phyloP scores from a whole-genome alignment of 1,140 invertebrate species.

The Archegozetes longisetosus region DNA sequence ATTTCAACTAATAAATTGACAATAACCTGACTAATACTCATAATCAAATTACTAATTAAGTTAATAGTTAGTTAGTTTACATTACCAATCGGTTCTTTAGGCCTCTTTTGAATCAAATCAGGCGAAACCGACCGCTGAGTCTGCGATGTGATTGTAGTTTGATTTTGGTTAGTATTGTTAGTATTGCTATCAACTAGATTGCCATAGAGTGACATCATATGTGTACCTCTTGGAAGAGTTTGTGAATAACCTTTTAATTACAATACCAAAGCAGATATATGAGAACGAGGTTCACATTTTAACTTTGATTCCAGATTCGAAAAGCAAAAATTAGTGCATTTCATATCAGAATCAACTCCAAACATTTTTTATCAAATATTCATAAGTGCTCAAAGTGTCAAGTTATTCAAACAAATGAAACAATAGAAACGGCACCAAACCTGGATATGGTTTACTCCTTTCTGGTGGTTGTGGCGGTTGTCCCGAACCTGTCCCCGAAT shows the following conservation, averaged over 20 bases:
- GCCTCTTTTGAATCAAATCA: neutral
- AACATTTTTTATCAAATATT: too few relatives aligned
- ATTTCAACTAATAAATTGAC: neutral
- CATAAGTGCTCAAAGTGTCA: too few relatives aligned
- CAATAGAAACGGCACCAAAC: too few relatives aligned
- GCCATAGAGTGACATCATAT: conserved; percentile 15
- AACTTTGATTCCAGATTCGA: neutral
- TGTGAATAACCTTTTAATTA: conserved; percentile 20
- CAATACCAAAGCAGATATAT: too few relatives aligned
- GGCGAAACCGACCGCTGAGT: neutral
- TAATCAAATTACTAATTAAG: too few relatives aligned
- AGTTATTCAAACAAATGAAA: too few relatives aligned
- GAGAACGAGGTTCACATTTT: neutral
- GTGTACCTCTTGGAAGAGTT: conserved; percentile 20
- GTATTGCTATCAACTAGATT: conserved; percentile 14
- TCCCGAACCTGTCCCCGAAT: neutral
- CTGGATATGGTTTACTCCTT: conserved; percentile 13
- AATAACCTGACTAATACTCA: neutral
- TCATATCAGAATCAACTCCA: too few relatives aligned
- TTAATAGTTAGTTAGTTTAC: too few relatives aligned
- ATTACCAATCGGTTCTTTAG: too few relatives aligned
- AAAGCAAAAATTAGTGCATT: neutral
- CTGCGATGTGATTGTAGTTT: neutral
- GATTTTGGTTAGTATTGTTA: conserved; percentile 4
- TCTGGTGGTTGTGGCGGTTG: conserved; percentile 14